Evolutionary conservation across 2,888 invertebrate genomes (phyloP), one percentile per base, ranked within the genome.

Genomic region (Kryphioiulus occultus): DNA sequence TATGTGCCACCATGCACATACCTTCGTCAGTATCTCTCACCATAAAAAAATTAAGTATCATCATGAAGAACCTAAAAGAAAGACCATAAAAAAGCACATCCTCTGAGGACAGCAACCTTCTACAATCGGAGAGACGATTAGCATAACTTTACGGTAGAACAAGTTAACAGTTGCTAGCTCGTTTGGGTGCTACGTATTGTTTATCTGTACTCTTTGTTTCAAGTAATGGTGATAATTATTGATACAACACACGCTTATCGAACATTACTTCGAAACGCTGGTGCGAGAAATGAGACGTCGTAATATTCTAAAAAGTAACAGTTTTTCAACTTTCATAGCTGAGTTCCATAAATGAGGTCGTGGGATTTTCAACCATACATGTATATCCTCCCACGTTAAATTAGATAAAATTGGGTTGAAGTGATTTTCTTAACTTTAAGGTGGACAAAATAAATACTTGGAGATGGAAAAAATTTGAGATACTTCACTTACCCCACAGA

Each of bases 41-140:
- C 59, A 19, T 59, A 59, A 59, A 59, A 59, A 59, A 59, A 22
- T n/a, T 19, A 59, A 59, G 59, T 59, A 59, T 59, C 59, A 59
- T 59, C 59, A n/a, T 59, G 59, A 59, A 59, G 59, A n/a, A 59
- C 59, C n/a, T 59, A 59, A n/a, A 59, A 59, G 59, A 59, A 59
- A n/a, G n/a, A n/a, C 59, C n/a, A 19, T n/a, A 59, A 59, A 59
- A n/a, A 47, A 42, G 42, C n/a, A 59, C 19, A 59, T 59, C 59
- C 59, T 59, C 59, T 59, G 59, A 59, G 59, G 59, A 19, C 59
- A 59, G 59, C 59, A 19, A 59, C 59, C 59, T 59, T 59, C n/a
- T 59, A 10, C 59, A n/a, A 59, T 59, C 59, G 19, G 9, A 59
- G 59, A 59, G 59, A 9, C 59, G n/a, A 59, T 59, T 59, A 59